A percentile compares a stretch with the other conserved stretches of the same genome.
These are phyloP conservation scores for Bombus cullumanus DNA, from an alignment of 1,140 invertebrate genomes.

Conservation along the genomic window DNA sequence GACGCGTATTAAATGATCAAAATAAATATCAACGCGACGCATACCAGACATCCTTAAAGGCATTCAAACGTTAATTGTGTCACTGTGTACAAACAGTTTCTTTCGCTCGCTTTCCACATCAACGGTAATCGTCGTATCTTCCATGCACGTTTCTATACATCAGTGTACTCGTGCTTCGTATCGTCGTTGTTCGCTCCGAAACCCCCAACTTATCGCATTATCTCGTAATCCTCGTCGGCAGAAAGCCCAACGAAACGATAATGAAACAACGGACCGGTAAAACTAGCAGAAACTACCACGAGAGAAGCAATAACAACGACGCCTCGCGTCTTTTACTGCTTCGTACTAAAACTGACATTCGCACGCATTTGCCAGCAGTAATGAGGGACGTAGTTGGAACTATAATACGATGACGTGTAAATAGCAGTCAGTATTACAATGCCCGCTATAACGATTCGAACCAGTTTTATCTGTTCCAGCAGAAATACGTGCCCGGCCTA, in stretches of 20 bases:
- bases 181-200: background rate
- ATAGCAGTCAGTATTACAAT: constrained; percentile 54
- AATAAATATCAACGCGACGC: background rate
- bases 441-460: constrained; percentile 26
- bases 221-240: constrained; percentile 42
- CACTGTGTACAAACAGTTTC: background rate
- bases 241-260: constrained; percentile 37
- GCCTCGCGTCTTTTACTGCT: constrained; percentile 56
- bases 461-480: constrained; percentile 49
- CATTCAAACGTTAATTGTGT: background rate
- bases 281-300: background rate
- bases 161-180: background rate
- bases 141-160: background rate
- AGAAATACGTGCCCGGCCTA: background rate
- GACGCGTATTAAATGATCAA: background rate
- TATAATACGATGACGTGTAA: constrained; percentile 65
- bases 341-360: constrained; percentile 59
- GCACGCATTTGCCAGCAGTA: constrained; percentile 52
- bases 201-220: constrained; percentile 50
- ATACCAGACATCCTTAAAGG: background rate
- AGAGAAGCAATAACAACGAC: constrained; percentile 38
- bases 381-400: constrained; percentile 48
- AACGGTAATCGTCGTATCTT: background rate
- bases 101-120: background rate
- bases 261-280: constrained; percentile 35